These are phyloP conservation scores for Spinus pinus DNA, from an alignment of 2,797 vertebrate species.

Conservation along the genomic window DNA sequence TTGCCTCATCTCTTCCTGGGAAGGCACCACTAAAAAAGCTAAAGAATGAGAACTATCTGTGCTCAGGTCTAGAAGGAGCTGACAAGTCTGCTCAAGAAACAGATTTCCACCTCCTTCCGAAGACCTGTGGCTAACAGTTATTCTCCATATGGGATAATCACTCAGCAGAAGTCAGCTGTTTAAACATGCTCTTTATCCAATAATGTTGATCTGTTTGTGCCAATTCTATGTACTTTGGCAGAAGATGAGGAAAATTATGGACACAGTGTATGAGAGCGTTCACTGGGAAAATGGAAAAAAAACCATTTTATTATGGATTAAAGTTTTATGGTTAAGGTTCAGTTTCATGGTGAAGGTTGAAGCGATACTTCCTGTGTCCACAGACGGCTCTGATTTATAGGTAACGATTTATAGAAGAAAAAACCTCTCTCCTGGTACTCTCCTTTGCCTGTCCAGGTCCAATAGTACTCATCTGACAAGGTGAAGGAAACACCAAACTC, in stretches of 20 bases:
- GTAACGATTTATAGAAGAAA: rapidly evolving
- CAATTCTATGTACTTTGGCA: not conserved
- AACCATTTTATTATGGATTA: not conserved
- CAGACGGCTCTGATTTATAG: not conserved
- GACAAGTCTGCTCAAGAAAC: not conserved
- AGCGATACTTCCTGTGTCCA: not conserved
- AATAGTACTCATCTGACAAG: not conserved
- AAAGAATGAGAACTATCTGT: not conserved
- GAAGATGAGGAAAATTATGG: not conserved
- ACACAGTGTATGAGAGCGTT: rapidly evolving
- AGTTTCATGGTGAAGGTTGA: not conserved
- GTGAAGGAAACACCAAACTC: not conserved
- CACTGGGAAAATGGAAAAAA: not conserved
- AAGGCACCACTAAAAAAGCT: not conserved
- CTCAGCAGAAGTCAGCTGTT: not conserved
- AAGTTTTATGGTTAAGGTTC: not conserved
- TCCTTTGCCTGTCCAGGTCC: not conserved
- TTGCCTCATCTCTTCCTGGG: rapidly evolving
- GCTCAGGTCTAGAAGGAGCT: not conserved
- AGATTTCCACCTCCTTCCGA: not conserved
- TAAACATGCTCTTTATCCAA: not conserved
- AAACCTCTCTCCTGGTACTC: not conserved
- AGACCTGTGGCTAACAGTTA: not conserved
- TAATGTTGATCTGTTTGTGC: not conserved
- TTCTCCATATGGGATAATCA: not conserved